phyloP scores from a whole-genome alignment of 2,888 invertebrate species.

The Carterocephalus palaemon region DNA sequence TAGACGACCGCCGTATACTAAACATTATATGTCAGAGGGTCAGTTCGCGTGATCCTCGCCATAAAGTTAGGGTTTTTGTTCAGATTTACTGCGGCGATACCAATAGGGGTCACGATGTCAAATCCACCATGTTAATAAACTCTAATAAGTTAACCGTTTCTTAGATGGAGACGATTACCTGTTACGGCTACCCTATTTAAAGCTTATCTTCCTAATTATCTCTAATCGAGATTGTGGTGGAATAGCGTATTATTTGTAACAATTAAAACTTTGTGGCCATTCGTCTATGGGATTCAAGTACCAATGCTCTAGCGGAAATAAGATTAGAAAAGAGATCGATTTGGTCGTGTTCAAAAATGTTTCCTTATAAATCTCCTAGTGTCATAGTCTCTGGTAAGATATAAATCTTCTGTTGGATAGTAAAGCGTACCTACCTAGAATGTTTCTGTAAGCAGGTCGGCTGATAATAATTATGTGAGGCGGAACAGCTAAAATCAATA shows the following conservation, averaged over 20 bases:
- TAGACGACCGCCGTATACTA: conserved; percentile 8
- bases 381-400: too few relatives aligned
- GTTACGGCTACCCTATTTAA: conserved; percentile 45
- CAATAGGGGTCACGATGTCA: conserved; percentile 64
- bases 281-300: conserved; percentile 11
- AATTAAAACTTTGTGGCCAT: conserved; percentile 25
- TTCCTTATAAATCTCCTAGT: too few relatives aligned
- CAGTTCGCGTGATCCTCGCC: conserved; percentile 67
- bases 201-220: conserved; percentile 51
- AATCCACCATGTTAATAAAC: conserved; percentile 64
- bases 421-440: too few relatives aligned
- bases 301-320: conserved; percentile 1
- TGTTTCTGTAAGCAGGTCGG: background rate
- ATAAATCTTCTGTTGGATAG: too few relatives aligned
- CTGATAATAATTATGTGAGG: conserved; percentile 5
- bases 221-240: conserved; percentile 30
- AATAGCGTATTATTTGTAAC: conserved; percentile 29
- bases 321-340: too few relatives aligned
- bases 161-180: conserved; percentile 44
- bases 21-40: conserved; percentile 53
- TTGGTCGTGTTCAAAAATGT: too few relatives aligned
- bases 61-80: conserved; percentile 68
- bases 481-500: conserved; percentile 41
- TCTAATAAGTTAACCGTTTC: conserved; percentile 56
- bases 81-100: conserved; percentile 61